Base-by-base conservation (phyloP, 2,113 vertebrate species). In the Salvator merianae region DNA sequence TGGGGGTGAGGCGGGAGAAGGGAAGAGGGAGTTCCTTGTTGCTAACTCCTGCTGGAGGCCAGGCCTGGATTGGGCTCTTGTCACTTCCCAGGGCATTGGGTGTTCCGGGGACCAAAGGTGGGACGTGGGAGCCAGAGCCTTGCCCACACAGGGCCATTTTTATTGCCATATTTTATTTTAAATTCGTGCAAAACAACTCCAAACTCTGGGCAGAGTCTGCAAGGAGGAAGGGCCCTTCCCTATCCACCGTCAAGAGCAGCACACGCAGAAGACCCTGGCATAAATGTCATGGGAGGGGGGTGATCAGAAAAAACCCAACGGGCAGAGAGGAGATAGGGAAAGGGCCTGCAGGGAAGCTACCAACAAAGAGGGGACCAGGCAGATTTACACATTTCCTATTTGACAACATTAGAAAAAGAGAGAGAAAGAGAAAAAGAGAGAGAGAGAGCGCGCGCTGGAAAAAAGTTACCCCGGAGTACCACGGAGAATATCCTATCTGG, bases 141-240 rank as follows among this genome's bases (percentile, higher is more conserved):
- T 65, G 47, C 88, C 90, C 87, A 63, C 89, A 88, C 90, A 3
- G 32, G 89, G 94, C 93, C 93, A 91, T 88, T 91, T 91, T 96
- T 96, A 96, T 96, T 96, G 95, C 95, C 94, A 95, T 95, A 91
- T 94, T 95, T 84, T 79, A 82, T 91, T 95, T 95, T 88, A 95
- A 93, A 95, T 90, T 93, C 94, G 95, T 96, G 95, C 95, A 95
- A 96, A 95, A 94, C 5, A 94, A 94, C 84, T 88, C 89, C 91
- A 93, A 88, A 89, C 92, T 90, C 92, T 90, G 81, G 87, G 92
- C 87, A 93, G 86, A 93, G 91, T 69, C 53, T 36, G 82, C 34
- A 71, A 38, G 79, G 84, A 83, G 82, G n/a, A 18, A 89, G 86
- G 80, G 62, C 87, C 83, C 86, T 43, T 34, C 73, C 89, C 80